Conservation (phyloP, 92 coral and sea anemone species). For the Epizoanthus fatuus region DNA sequence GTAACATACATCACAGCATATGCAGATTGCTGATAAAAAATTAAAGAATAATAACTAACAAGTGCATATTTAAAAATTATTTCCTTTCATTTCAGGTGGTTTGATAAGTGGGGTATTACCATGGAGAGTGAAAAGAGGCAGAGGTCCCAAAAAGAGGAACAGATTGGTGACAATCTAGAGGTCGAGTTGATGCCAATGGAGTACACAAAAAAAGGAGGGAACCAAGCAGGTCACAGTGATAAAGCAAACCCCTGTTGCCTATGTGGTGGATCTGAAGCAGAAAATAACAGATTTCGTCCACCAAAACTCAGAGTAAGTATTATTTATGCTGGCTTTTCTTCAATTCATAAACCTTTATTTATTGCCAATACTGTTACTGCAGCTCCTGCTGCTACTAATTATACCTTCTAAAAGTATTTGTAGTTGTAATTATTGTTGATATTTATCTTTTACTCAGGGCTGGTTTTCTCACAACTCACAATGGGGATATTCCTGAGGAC, state of each 20-base stretch:
- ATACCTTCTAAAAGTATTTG: neutral
- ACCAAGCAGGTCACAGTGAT: neutral
- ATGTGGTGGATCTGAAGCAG: neutral
- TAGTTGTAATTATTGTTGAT: neutral
- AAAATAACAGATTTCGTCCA: neutral
- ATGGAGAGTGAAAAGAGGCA: neutral
- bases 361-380: too few relatives aligned
- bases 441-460: neutral
- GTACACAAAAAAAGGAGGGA: neutral
- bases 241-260: conserved; percentile 6
- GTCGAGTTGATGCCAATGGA: neutral
- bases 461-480: conserved; percentile 7
- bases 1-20: neutral
- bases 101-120: neutral
- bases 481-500: conserved; percentile 32
- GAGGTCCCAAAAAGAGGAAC: neutral
- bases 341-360: too few relatives aligned
- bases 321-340: neutral
- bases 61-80: neutral
- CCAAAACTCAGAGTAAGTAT: conserved; percentile 1
- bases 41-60: neutral
- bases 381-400: neutral
- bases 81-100: neutral
- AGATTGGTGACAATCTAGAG: neutral
- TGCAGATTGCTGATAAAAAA: too few relatives aligned